A percentile compares a stretch with the other conserved stretches of the same genome.
Conservation (phyloP, 2,888 invertebrate genomes). For the Leucophora obtusa region DNA sequence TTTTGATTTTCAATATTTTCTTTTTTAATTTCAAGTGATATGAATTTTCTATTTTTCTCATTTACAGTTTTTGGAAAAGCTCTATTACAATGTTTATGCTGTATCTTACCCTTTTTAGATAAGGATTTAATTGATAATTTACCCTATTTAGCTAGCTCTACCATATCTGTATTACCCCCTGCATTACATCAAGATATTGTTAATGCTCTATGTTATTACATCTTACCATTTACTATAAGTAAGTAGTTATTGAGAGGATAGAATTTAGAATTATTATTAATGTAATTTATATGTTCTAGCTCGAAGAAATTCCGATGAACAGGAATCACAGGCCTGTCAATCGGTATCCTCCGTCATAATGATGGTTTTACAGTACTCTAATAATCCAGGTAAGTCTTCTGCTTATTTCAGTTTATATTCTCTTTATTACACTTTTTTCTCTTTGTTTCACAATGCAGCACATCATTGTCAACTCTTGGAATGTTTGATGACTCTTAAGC, state of each 20-base stretch:
- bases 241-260: slow-evolving; percentile 76
- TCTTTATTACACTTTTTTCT: background rate
- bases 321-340: slow-evolving; percentile 89
- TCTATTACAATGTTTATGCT: slow-evolving; percentile 94
- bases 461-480: slow-evolving; percentile 98
- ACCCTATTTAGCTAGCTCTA: slow-evolving; percentile 95
- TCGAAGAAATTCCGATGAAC: slow-evolving; percentile 84
- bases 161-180: slow-evolving; percentile 94
- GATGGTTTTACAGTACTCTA: slow-evolving; percentile 98
- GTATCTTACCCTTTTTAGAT: slow-evolving; percentile 96
- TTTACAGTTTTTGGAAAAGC: slow-evolving; percentile 93
- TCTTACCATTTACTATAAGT: slow-evolving; percentile 97
- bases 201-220: slow-evolving; percentile 95
- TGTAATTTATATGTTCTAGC: slow-evolving; percentile 78
- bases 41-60: too few species aligned
- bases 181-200: slow-evolving; percentile 96
- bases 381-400: slow-evolving; percentile 86
- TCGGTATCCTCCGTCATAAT: slow-evolving; percentile 95
- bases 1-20: background rate
- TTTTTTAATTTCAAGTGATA: too few species aligned
- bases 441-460: slow-evolving; percentile 80
- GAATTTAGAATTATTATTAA: background rate
- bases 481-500: slow-evolving; percentile 96
- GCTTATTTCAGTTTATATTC: too few species aligned
- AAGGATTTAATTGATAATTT: slow-evolving; percentile 97